Evolutionary conservation across 30 jellyfish, hydroid and myxozoan species (phyloP).

Genomic region (Cassiopea andromeda): DNA sequence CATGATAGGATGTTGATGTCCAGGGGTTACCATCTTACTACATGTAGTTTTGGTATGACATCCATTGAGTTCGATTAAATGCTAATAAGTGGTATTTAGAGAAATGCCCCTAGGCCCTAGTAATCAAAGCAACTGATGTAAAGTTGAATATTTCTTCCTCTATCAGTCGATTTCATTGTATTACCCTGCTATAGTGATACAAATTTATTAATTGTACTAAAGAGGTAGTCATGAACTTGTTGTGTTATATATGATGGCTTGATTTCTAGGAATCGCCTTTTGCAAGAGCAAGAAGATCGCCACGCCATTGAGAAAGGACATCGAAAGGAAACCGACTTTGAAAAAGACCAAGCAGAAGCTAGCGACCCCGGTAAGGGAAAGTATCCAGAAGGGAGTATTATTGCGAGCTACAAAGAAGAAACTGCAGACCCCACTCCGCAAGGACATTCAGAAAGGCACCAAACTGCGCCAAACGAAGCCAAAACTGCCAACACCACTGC

Average conservation of each 20-base stretch:
- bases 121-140: too few relatives aligned
- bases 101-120: too few relatives aligned
- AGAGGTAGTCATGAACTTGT: neutral
- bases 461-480: slow-evolving; percentile 56
- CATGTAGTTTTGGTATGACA: too few relatives aligned
- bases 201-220: neutral
- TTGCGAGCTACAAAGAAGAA: slow-evolving; percentile 66
- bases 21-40: too few relatives aligned
- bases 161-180: too few relatives aligned
- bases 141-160: too few relatives aligned
- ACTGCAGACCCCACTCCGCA: slow-evolving; percentile 74
- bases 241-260: neutral
- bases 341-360: slow-evolving; percentile 54
- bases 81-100: too few relatives aligned
- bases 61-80: too few relatives aligned
- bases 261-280: neutral
- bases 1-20: too few relatives aligned
- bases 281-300: slow-evolving; percentile 23
- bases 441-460: slow-evolving; percentile 59
- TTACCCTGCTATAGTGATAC: neutral
- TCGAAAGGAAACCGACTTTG: slow-evolving; percentile 26
- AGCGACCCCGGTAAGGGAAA: slow-evolving; percentile 69
- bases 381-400: slow-evolving; percentile 49
- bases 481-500: slow-evolving; percentile 55
- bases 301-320: slow-evolving; percentile 37